phyloP scores from a whole-genome alignment of 2,113 vertebrate genomes.

The Tetrax tetrax region DNA sequence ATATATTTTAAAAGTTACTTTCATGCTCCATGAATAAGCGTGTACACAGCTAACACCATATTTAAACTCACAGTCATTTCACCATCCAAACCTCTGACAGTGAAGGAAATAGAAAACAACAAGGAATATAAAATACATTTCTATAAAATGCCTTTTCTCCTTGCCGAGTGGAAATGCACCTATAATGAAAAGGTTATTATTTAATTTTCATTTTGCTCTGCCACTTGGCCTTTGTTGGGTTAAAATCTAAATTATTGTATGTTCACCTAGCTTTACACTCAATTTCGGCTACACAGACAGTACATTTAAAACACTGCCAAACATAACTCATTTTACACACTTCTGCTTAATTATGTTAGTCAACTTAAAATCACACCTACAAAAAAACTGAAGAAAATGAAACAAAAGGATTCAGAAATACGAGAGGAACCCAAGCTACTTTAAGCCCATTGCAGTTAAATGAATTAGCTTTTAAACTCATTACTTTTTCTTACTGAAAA shows the following conservation, averaged over 20 bases:
- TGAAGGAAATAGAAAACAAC: not conserved
- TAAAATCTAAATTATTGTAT: not conserved
- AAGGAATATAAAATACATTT: not conserved
- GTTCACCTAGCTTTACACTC: not conserved
- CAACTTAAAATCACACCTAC: not conserved
- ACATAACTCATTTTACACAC: not conserved
- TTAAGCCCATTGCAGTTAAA: not conserved
- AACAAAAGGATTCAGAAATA: not conserved
- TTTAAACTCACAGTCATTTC: not conserved
- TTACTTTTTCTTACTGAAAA: not conserved
- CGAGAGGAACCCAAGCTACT: not conserved
- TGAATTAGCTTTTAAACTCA: not conserved
- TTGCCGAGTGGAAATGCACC: not conserved
- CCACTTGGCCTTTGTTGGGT: not conserved
- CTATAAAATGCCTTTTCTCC: not conserved
- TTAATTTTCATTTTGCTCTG: not conserved
- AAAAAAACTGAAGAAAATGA: not conserved
- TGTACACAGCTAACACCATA: not conserved
- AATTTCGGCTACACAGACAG: not conserved
- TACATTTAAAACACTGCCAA: not conserved
- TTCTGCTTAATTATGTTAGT: not conserved
- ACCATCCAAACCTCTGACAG: not conserved
- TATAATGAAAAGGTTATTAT: not conserved
- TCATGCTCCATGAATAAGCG: not conserved
- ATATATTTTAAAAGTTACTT: not conserved